These are phyloP conservation scores for Ctenopoma multispine DNA, from an alignment of 2,797 vertebrate species.

Conservation along the genomic window DNA sequence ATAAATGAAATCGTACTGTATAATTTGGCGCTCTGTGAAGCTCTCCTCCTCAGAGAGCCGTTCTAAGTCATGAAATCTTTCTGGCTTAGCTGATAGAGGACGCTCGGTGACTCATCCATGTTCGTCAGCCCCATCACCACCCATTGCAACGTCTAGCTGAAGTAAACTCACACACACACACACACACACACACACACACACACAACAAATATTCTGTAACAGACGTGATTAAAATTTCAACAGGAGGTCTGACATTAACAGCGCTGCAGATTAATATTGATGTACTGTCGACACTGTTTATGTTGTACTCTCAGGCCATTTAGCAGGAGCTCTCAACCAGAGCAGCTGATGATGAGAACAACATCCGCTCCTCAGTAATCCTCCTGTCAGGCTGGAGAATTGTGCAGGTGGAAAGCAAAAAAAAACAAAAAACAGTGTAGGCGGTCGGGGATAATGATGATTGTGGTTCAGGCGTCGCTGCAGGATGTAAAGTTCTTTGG, in stretches of 20 bases:
- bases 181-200: no score
- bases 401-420: not conserved
- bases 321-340: constrained; percentile 29
- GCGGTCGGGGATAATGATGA: no score
- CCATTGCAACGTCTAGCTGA: not conserved
- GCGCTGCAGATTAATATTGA: constrained; percentile 57
- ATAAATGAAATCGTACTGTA: constrained; percentile 26
- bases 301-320: constrained; percentile 24
- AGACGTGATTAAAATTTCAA: constrained; percentile 35
- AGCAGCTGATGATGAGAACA: constrained; percentile 21
- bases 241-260: constrained; percentile 31
- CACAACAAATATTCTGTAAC: constrained; percentile 1
- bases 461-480: not conserved
- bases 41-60: constrained; percentile 20
- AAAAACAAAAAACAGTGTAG: not conserved
- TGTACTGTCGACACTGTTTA: constrained; percentile 44
- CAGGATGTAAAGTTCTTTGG: not conserved
- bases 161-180: constrained; percentile 1
- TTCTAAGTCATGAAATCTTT: not conserved
- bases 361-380: not conserved
- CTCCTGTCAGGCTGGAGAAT: not conserved
- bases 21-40: constrained; percentile 31
- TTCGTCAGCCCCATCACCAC: not conserved
- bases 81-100: constrained; percentile 9
- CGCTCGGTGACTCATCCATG: constrained; percentile 11